These are phyloP conservation scores for Mus caroli DNA, from an alignment of 2,797 vertebrate genomes.

Conservation along the genomic window DNA sequence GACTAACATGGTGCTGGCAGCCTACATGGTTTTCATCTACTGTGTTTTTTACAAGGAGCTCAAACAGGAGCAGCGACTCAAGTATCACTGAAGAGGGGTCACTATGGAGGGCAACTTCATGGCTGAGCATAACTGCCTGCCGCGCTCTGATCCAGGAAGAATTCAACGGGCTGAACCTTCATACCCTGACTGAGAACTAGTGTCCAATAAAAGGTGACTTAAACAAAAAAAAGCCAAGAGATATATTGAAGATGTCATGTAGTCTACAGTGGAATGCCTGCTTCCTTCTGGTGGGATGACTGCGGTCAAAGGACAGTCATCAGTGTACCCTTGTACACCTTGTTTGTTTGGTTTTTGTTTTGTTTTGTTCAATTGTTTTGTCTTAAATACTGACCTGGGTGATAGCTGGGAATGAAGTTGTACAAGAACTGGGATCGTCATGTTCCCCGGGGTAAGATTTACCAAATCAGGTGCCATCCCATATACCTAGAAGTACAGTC, in stretches of 20 bases:
- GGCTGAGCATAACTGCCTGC: neutral
- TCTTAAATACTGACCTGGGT: neutral
- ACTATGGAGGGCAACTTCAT: neutral
- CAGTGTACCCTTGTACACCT: too few species aligned
- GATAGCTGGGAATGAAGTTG: neutral
- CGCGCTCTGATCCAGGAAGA: neutral
- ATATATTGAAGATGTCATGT: neutral
- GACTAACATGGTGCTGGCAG: conserved; percentile 92
- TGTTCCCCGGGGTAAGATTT: conserved; percentile 29
- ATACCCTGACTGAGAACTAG: neutral
- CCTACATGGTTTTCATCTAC: conserved; percentile 94
- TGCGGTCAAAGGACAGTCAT: neutral
- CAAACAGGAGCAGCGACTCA: conserved; percentile 96
- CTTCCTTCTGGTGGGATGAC: neutral
- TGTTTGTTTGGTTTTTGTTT: neutral
- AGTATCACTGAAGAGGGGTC: conserved; percentile 92
- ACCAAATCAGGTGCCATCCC: neutral
- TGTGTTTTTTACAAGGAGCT: conserved; percentile 95
- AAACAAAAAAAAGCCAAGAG: neutral
- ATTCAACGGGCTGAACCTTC: conserved; percentile 22
- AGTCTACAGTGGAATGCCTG: neutral
- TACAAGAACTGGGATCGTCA: neutral
- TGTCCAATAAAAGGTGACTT: conserved; percentile 82
- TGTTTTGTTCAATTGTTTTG: neutral
- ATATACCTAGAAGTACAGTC: neutral